Conservation (phyloP, 2,113 vertebrate genomes). For the Propithecus coquereli region DNA sequence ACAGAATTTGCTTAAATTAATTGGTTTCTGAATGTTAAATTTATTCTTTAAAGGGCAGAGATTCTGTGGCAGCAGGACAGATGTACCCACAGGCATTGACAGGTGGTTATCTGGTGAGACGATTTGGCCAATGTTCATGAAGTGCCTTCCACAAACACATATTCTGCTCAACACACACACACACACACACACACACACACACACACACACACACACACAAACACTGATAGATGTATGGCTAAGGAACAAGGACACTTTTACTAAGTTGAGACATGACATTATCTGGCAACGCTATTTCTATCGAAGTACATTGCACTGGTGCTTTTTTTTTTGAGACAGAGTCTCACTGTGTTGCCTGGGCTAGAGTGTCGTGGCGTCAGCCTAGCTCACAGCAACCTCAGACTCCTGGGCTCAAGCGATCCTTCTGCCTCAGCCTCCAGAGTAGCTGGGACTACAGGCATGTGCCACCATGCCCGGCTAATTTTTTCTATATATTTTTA, state of each 20-base stretch:
- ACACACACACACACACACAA: background rate
- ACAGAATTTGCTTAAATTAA: background rate
- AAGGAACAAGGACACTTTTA: background rate
- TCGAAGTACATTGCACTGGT: background rate
- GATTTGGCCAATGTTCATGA: background rate
- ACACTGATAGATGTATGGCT: background rate
- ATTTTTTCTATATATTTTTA: no score
- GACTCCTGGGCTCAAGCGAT: no score
- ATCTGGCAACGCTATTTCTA: background rate
- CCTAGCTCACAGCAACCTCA: no score
- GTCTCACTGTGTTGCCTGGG: no score
- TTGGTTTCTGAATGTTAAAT: background rate
- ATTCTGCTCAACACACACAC: background rate
- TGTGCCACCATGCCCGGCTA: no score
- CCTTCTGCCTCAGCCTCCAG: no score
- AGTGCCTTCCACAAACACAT: background rate
- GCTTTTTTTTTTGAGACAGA: no score
- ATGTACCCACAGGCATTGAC: background rate
- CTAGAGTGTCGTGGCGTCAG: no score
- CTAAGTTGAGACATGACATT: background rate
- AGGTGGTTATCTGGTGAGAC: background rate
- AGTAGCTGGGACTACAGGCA: no score
- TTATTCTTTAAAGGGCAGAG: conserved; percentile 1
- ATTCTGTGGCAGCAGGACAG: background rate
- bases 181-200: background rate